Conservation (phyloP, 2,888 invertebrate species). For the Mythimna lalbum region DNA sequence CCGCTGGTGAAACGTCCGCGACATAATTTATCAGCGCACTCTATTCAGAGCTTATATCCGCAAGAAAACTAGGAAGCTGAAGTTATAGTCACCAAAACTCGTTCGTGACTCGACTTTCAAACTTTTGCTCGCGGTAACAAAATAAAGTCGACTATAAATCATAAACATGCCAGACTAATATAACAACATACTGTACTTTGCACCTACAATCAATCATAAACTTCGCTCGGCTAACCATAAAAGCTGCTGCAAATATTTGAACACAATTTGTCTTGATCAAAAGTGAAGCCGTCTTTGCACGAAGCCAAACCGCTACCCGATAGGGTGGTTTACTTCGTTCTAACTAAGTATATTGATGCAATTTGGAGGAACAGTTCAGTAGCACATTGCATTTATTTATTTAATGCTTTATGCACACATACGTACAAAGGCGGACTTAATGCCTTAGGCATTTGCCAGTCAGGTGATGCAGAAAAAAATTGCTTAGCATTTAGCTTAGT, state of each 20-base stretch:
- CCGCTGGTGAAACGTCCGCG: conserved; percentile 33
- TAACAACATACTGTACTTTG: conserved; percentile 45
- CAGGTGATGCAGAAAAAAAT: too few relatives aligned
- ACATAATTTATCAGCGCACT: conserved; percentile 54
- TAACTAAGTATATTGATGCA: conserved; percentile 18
- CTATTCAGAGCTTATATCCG: conserved; percentile 29
- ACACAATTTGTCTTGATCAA: conserved; percentile 62
- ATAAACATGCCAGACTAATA: conserved; percentile 35
- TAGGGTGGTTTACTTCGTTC: conserved; percentile 12
- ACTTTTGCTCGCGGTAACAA: conserved; percentile 32
- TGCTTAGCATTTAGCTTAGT: background rate
- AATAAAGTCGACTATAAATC: conserved; percentile 38
- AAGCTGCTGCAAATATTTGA: conserved; percentile 53
- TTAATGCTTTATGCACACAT: too few relatives aligned
- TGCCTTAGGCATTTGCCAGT: too few relatives aligned
- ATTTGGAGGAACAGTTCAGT: background rate
- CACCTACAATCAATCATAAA: conserved; percentile 61
- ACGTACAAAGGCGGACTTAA: too few relatives aligned
- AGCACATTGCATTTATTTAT: background rate
- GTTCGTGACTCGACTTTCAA: conserved; percentile 44
- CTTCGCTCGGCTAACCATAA: conserved; percentile 46
- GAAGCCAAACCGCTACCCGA: conserved; percentile 20
- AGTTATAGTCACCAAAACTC: conserved; percentile 21
- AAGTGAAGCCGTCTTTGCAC: conserved; percentile 35
- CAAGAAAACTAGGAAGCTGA: conserved; percentile 16